Evolutionary conservation across 2,888 invertebrate genomes (phyloP), one percentile per base, ranked within the genome.

Genomic region (Lepeophtheirus nordmannii): DNA sequence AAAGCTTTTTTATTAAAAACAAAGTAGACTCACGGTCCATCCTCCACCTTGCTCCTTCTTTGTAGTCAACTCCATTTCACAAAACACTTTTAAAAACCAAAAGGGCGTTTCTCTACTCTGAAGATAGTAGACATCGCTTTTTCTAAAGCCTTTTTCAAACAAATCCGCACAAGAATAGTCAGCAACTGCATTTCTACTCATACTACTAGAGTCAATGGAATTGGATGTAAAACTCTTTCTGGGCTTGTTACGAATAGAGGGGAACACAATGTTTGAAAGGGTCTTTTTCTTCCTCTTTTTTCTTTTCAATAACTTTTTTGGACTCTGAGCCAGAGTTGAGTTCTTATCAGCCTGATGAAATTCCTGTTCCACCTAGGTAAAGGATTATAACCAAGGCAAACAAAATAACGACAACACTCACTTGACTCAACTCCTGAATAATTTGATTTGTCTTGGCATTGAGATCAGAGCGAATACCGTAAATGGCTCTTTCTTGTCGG

Each of bases 81-180:
- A 91, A 76, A 81, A 90, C 20, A 90, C 90, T 75, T 89, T 89
- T 69, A 90, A 80, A 80, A 89, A 91, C 89, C 90, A 90, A 77
- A 89, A 91, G 1, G 89, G 89, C 7, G 89, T 90, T 53, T 90
- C 90, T 68, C 89, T 81, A 71, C 90, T 90, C 79, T 89, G 89
- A 67, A 91, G 79, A 74, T 90, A 90, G 76, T 87, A 91, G 0
- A 90, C 87, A 30, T 89, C 89, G 22, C 87, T 89, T 71, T 87
- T 85, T 68, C 85, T 80, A 86, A 89, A 88, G 38, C 90, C 90
- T 57, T 86, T 87, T 72, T 86, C 87, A 69, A 86, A 77, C 60
- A 91, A 80, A 75, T 91, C 90, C 67, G 87, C 83, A 74, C 91
- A 91, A 14, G 89, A 90, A 74, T 85, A 89, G 8, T 89, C 90